Base-by-base conservation (phyloP, 1,140 invertebrate species). In the Cyrtorhinus lividipennis region DNA sequence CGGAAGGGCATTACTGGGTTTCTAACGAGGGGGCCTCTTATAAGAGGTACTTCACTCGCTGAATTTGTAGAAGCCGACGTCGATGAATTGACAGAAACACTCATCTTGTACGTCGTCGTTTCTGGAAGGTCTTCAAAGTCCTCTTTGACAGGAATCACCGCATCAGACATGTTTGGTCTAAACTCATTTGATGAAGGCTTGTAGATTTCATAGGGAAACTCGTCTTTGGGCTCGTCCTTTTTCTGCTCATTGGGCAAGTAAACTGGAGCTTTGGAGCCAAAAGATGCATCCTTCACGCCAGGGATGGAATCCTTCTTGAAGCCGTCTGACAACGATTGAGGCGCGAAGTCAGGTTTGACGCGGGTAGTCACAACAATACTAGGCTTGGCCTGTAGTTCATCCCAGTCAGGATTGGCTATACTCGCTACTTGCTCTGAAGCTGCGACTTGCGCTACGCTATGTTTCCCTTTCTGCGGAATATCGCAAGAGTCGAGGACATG, bases 401-500 rank as follows among this genome's bases (percentile, higher is more conserved):
- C 78, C 56, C 77, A 72, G 20, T 71, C 68, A 23, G 72, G 61
- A 68, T 71, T 1, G 67, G 48, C 80, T 77, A 62, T 80, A 77
- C 46, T 77, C 75, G 65, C 48, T 1, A 65, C 59, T 2, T 59
- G 59, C 66, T 85, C 80, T 45, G 81, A 85, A 12, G 77, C 80
- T 1, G 76, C 72, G n/a, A n/a, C n/a, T n/a, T n/a, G n/a, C n/a
- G n/a, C n/a, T n/a, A n/a, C n/a, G n/a, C n/a, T n/a, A n/a, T n/a
- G n/a, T n/a, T n/a, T n/a, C 18, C 71, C 71, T 5, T 66, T 62
- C 5, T 66, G 62, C 24, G 30, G n/a, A 2, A 53, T 26, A 56
- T 89, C 85, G 69, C 92, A 95, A 13, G 76, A 73, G 71, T 97
- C 90, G 23, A 87, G 78, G 0, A 97, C 89, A 68, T 92, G 86